Evolutionary conservation across 1,140 invertebrate species (phyloP), one percentile per base, ranked within the genome.

Genomic region (Temnothorax longispinosus): DNA sequence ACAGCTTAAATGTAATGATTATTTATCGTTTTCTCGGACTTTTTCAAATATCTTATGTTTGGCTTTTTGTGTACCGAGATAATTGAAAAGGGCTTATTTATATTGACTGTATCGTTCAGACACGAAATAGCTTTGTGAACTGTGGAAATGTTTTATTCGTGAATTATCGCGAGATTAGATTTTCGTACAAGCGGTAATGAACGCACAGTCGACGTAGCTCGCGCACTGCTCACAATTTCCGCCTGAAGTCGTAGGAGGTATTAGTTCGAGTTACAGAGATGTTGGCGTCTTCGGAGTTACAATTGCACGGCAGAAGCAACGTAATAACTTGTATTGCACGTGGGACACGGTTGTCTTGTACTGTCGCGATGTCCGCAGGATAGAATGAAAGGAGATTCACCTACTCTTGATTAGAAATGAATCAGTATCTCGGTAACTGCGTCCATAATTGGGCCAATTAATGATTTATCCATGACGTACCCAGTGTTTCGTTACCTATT

Each of bases 211-310:
- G 27, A 27, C 21, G 41, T 41, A 47, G 69, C 54, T 84, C 41
- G 80, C 32, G 67, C 32, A 54, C 71, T 74, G 69, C 41, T 84
- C 54, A 75, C 69, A 74, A 84, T 60, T 84, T 84, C 56, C 80
- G 69, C 69, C 5, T 74, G 54, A 47, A 84, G 69, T 84, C 80
- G 54, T 56, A 62, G 7, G 3, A 41, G 69, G 80, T 84, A 84
- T 84, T 84, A 84, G 80, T 75, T 84, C 41, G 69, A 75, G 80
- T 84, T 84, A 84, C 56, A 58, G 80, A 75, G 80, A 74, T 18
- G 67, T 38, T 38, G 44, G 54, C 54, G 32, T 84, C 80, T 84
- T 84, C 27, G 54, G 56, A 84, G 80, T 60, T 84, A 69, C 80
- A 75, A 84, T 75, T 84, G 80, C 80, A 84, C n/a, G 80, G 41